Evolutionary conservation across 2,888 invertebrate genomes (phyloP).

Genomic region (Platycnemis pennipes): DNA sequence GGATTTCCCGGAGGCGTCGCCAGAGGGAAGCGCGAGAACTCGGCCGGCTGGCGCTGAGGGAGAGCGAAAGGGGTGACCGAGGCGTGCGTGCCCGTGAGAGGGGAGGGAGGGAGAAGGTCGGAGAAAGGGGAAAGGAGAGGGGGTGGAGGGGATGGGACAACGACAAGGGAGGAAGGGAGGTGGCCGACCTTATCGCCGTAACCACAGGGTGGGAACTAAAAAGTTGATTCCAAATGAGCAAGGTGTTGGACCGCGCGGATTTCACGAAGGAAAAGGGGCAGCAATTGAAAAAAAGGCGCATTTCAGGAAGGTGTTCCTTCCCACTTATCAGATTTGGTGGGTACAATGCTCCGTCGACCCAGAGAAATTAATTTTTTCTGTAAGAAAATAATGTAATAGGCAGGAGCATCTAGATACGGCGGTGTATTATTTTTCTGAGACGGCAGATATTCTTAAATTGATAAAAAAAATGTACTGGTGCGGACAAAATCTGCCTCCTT

Average conservation of each 20-base stretch:
- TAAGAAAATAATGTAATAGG: constrained; percentile 40
- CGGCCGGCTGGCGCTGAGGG: neutral
- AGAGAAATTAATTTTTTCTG: neutral
- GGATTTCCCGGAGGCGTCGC: constrained; percentile 63
- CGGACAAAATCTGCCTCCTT: neutral
- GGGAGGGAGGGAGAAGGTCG: neutral
- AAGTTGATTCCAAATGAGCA: constrained; percentile 35
- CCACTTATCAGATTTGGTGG: constrained; percentile 47
- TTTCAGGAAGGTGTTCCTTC: constrained; percentile 9
- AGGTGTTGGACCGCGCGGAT: constrained; percentile 52
- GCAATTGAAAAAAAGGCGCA: constrained; percentile 47
- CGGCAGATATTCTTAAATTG: constrained; percentile 26
- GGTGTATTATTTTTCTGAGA: neutral
- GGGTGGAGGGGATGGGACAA: neutral
- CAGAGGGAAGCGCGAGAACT: neutral
- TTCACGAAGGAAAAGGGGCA: neutral
- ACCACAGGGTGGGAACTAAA: constrained; percentile 49
- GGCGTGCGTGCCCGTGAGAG: constrained; percentile 28
- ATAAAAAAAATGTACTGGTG: constrained; percentile 21
- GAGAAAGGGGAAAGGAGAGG: neutral
- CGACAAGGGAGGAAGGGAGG: neutral
- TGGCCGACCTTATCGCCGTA: constrained; percentile 23
- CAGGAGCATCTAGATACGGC: constrained; percentile 32
- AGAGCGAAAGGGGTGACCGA: neutral
- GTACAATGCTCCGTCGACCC: constrained; percentile 30